Base-by-base conservation (phyloP, 2,888 invertebrate species). In the Bruchidius siliquastri region DNA sequence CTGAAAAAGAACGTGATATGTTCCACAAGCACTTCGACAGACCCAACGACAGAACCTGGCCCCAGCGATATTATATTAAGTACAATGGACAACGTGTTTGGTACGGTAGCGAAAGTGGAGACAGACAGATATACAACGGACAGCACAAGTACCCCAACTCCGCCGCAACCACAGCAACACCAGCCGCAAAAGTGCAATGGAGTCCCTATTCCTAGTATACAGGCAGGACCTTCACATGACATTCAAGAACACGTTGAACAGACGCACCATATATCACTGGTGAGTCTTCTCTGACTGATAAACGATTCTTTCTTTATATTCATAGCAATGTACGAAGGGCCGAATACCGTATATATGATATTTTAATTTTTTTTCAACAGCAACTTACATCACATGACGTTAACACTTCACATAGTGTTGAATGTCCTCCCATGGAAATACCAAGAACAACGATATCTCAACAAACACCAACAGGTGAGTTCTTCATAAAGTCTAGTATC, bases 1-100 rank as follows among this genome's bases (percentile, higher is more conserved):
- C 86, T 92, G 82, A 86, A 92, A 79, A 92, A 92, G 85, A 77
- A 77, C 22, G 73, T 77, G 8, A 75, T 74, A 67, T 77, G 75
- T 32, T 89, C 90, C 21, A 92, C 92, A 10, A 91, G 91, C 77
- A 87, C 87, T 10, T 86, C 87, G 10, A 87, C 88, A 80, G 89
- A 89, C 68, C 89, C 89, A 72, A 88, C 88, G 75, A 90, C 90
- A 82, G 86, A 89, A 73, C 87, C 86, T 74, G 49, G 72, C 66
- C 67, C 73, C 6, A 77, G 73, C 79, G 89, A 89, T 83, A 87
- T 86, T 77, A 87, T 88, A 77, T 85, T 89, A 82, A 82, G 84
- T 21, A 87, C 89, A 68, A 74, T 85, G 22, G 84, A 85, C 66
- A 86, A 86, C 73, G 85, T 86, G 72, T 78, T 85, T 72, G 83